A percentile compares a stretch with the other conserved stretches of the same genome.
These are phyloP conservation scores for Geotrypetes seraphini DNA, from an alignment of 2,797 vertebrate genomes.

Conservation along the genomic window DNA sequence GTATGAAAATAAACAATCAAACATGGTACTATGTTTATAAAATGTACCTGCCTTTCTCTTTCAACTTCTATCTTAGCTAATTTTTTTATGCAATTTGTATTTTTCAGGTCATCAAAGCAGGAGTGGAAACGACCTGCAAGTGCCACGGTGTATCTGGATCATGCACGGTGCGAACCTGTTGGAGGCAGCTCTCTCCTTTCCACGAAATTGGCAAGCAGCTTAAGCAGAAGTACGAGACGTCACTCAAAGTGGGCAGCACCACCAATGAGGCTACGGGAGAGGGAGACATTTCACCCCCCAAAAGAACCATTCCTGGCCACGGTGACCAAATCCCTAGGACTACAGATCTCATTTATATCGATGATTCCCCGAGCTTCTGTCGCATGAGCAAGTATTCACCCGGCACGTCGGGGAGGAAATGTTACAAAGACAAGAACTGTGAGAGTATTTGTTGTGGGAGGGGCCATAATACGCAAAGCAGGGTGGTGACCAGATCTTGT, in stretches of 20 bases:
- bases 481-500: conserved; percentile 89
- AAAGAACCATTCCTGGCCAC: conserved; percentile 53
- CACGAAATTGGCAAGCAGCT: conserved; percentile 92
- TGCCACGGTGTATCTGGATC: conserved; percentile 95
- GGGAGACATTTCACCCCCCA: conserved; percentile 76
- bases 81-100: background rate
- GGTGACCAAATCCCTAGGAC: conserved; percentile 85
- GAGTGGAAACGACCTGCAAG: conserved; percentile 94
- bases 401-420: conserved; percentile 83
- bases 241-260: conserved; percentile 85
- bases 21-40: too few species aligned
- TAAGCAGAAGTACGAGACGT: conserved; percentile 90
- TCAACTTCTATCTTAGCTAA: too few species aligned
- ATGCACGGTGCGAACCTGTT: conserved; percentile 93
- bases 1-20: too few species aligned
- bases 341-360: conserved; percentile 88
- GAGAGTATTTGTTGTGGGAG: conserved; percentile 95
- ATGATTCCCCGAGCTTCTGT: conserved; percentile 97
- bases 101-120: conserved; percentile 85
- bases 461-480: conserved; percentile 93
- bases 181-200: conserved; percentile 93
- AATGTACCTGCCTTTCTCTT: too few species aligned
- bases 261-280: conserved; percentile 93
- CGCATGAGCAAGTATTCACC: conserved; percentile 82
- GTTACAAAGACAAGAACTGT: conserved; percentile 97